Conservation (phyloP, 2,797 vertebrate genomes). For the Sitta carolinensis region DNA sequence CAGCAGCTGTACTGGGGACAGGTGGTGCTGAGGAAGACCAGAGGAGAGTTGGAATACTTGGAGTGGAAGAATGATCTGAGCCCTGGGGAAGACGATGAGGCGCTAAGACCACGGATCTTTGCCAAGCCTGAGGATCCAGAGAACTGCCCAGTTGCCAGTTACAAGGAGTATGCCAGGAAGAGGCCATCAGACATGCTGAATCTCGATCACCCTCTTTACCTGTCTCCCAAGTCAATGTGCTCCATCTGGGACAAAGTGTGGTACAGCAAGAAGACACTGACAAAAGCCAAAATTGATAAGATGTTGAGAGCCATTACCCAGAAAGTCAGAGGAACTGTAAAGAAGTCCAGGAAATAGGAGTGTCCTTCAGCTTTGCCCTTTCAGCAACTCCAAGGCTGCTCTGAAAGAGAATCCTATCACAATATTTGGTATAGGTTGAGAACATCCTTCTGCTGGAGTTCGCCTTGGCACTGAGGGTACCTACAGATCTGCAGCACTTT, state of each 20-base stretch:
- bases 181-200: not conserved
- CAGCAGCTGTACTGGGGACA: slow-evolving; percentile 39
- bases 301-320: not conserved
- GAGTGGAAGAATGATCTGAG: slow-evolving; percentile 14
- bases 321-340: not conserved
- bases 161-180: slow-evolving; percentile 33
- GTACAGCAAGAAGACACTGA: slow-evolving; percentile 19
- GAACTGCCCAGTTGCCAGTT: not conserved
- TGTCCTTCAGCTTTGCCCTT: not conserved
- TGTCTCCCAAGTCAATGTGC: not conserved
- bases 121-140: not conserved
- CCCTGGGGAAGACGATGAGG: rapidly evolving
- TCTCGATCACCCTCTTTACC: not conserved
- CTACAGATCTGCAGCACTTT: not conserved
- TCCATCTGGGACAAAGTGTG: not conserved
- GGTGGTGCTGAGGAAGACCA: not conserved
- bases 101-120: not conserved
- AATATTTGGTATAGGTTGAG: not conserved
- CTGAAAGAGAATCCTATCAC: not conserved
- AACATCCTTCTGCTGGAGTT: not conserved
- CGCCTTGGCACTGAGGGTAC: not conserved
- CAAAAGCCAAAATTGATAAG: not conserved
- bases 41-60: slow-evolving; percentile 19
- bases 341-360: not conserved
- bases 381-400: not conserved